phyloP scores from a whole-genome alignment of 2,888 invertebrate species.

The Agrotis clavis region DNA sequence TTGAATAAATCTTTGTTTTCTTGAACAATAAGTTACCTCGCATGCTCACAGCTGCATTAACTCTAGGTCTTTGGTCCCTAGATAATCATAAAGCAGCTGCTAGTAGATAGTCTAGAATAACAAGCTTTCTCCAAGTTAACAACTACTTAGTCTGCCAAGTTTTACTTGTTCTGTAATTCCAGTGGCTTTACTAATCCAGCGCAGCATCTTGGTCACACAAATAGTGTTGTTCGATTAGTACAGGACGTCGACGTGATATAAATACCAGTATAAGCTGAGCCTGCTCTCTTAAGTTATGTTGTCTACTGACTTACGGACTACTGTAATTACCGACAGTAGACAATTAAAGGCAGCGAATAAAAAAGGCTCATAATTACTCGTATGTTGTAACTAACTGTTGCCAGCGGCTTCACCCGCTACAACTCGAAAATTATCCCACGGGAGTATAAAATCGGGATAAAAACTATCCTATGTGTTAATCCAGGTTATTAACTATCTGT shows the following conservation, averaged over 20 bases:
- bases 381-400: no score
- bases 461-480: no score
- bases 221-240: slow-evolving; percentile 4
- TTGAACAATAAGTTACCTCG: not conserved
- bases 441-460: no score
- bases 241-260: not conserved
- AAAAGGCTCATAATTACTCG: no score
- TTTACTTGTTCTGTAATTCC: slow-evolving; percentile 20
- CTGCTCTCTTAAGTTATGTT: not conserved
- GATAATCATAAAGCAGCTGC: not conserved
- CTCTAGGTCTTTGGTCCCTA: not conserved
- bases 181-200: slow-evolving; percentile 3
- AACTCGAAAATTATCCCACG: no score
- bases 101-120: slow-evolving; percentile 8
- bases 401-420: no score
- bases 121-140: slow-evolving; percentile 8
- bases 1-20: not conserved
- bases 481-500: no score
- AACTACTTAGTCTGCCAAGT: slow-evolving; percentile 21
- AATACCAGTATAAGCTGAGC: not conserved
- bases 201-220: slow-evolving; percentile 11
- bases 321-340: not conserved
- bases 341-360: not conserved
- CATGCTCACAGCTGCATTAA: not conserved
- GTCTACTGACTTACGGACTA: not conserved